Conservation (phyloP, 2,797 vertebrate genomes). For the Arnoldichthys spilopterus region DNA sequence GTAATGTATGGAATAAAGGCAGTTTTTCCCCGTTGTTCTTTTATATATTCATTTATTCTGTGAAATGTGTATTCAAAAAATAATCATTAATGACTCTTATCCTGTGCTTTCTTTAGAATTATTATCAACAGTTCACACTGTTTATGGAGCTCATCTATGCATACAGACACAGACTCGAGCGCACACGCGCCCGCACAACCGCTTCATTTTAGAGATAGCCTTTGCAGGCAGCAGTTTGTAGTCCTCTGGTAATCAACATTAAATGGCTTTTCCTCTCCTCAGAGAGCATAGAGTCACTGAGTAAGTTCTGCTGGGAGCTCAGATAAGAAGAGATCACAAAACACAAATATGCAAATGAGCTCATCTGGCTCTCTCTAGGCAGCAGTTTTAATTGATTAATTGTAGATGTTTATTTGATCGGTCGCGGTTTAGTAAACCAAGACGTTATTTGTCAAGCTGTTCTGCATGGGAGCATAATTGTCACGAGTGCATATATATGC, state of each 20-base stretch:
- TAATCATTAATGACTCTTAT: neutral
- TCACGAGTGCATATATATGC: slow-evolving; percentile 24
- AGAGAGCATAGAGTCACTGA: slow-evolving; percentile 37
- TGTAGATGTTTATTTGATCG: slow-evolving; percentile 73
- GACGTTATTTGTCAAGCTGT: slow-evolving; percentile 70
- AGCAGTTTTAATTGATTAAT: slow-evolving; percentile 76
- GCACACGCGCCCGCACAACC: slow-evolving; percentile 4
- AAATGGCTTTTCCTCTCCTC: slow-evolving; percentile 53
- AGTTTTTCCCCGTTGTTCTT: slow-evolving; percentile 38
- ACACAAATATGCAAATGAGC: slow-evolving; percentile 70
- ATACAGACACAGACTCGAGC: neutral
- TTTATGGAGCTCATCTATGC: slow-evolving; percentile 8
- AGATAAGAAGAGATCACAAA: slow-evolving; percentile 61
- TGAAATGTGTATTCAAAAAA: neutral
- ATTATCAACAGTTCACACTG: slow-evolving; percentile 16
- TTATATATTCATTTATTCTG: neutral
- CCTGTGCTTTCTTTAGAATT: neutral
- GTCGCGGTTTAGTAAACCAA: slow-evolving; percentile 69
- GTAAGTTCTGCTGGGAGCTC: slow-evolving; percentile 49
- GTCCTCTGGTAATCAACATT: slow-evolving; percentile 53
- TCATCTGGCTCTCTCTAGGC: slow-evolving; percentile 69
- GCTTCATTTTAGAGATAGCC: slow-evolving; percentile 20
- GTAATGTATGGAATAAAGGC: slow-evolving; percentile 41
- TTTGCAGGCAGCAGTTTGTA: slow-evolving; percentile 35
- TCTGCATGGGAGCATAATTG: slow-evolving; percentile 52